Base-by-base conservation (phyloP, 2,888 invertebrate species). In the Sminthurinus aureus region DNA sequence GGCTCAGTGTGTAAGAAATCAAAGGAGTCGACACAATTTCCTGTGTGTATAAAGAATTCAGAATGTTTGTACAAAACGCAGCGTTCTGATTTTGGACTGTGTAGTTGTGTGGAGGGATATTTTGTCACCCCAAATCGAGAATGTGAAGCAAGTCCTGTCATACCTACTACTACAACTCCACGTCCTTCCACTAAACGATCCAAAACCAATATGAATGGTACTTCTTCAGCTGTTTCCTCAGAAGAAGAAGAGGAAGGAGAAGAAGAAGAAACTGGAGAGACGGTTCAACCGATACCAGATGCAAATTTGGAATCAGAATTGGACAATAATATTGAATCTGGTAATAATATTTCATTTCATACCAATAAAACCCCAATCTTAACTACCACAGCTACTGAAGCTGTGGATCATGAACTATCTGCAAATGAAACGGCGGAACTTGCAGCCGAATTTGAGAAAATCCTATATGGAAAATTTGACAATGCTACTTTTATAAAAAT, bases 21-120 rank as follows among this genome's bases (percentile, higher is more conserved):
- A 11, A 22, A 22, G n/a, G 64, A n/a, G 20, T 11, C 6, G n/a
- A 12, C 67, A 79, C 15, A 22, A 66, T 3, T 20, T n/a, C 67
- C 79, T n/a, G n/a, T 67, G 0, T 79, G 79, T 67, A 20, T 66
- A 9, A 67, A 79, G 13, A 79, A 79, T 67, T 22, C 79, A 15
- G 38, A 64, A 58, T 79, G 79, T 64, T 0, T 67, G 15, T 79
- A 67, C n/a, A 79, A 67, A 38, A 15, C 13, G 4, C 6, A 24
- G 2, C 12, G 67, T 12, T 4, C 58, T 1, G 79, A 58, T 15
- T 79, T 79, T 67, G 79, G 79, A 13, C 64, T 79, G 0, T 79
- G 79, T 58, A 22, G 18, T 24, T 79, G 79, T 15, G 2, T 4
- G 9, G 6, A 26, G 2, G 38, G 38, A 15, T 74, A 4, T 74